Evolutionary conservation across 2,113 vertebrate genomes (phyloP).

Genomic region (Myiopsitta monachus): DNA sequence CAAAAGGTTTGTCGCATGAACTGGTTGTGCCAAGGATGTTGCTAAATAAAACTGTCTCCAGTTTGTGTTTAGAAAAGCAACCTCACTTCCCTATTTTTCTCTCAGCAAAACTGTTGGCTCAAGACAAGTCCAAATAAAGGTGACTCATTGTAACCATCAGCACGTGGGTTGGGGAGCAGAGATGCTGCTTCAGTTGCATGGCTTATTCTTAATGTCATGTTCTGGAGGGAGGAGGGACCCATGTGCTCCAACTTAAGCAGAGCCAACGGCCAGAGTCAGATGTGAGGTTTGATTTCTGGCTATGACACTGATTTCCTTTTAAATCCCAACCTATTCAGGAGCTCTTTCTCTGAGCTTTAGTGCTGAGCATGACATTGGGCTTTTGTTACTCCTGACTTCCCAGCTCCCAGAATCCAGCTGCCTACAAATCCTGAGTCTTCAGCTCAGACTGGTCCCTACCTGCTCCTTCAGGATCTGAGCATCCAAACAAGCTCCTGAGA

Average conservation of each 20-base stretch:
- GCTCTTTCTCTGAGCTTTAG: not conserved
- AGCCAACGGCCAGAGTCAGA: rapidly evolving
- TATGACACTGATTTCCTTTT: not conserved
- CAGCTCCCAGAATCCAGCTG: not conserved
- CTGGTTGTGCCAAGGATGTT: not conserved
- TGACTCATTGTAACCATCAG: not conserved
- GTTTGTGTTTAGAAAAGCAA: not conserved
- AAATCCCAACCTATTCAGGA: not conserved
- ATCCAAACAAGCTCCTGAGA: not conserved
- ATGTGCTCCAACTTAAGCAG: not conserved
- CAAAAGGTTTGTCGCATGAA: not conserved
- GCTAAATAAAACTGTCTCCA: not conserved
- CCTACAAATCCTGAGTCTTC: not conserved
- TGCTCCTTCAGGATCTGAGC: not conserved
- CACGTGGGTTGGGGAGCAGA: not conserved
- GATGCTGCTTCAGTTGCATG: not conserved
- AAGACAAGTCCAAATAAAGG: not conserved
- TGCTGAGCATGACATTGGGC: not conserved
- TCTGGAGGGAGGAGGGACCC: not conserved
- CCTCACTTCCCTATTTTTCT: not conserved
- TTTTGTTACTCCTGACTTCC: not conserved
- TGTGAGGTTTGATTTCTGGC: not conserved
- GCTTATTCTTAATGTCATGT: not conserved
- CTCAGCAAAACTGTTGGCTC: not conserved
- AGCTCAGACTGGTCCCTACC: not conserved